Evolutionary conservation across 35 echinoderm and acorn worm genomes (phyloP).

Genomic region (Anneissia japonica): DNA sequence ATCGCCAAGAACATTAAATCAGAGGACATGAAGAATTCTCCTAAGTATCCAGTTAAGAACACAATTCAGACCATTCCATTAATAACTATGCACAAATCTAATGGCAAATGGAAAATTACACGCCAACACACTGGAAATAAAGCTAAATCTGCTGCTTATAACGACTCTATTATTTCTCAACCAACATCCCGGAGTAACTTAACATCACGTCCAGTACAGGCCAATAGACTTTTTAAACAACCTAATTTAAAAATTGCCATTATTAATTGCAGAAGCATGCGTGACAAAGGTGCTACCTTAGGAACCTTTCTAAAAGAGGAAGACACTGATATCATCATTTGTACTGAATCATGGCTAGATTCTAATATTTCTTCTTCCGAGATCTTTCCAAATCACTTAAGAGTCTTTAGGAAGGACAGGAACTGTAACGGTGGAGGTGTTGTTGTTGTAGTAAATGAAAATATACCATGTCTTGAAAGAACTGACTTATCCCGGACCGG

Average conservation of each 20-base stretch:
- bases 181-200: too few species aligned
- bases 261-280: slow-evolving; percentile 18
- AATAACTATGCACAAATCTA: too few species aligned
- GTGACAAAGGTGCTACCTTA: neutral
- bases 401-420: slow-evolving; percentile 17
- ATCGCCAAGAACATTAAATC: too few species aligned
- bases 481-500: neutral
- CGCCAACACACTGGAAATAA: too few species aligned
- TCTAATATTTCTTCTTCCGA: slow-evolving; percentile 7
- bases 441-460: slow-evolving; percentile 5
- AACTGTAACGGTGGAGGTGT: slow-evolving; percentile 4
- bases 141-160: too few species aligned
- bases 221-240: slow-evolving; percentile 17
- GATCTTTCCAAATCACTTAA: slow-evolving; percentile 9
- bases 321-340: slow-evolving; percentile 26
- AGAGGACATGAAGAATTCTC: too few species aligned
- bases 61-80: too few species aligned
- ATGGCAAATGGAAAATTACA: too few species aligned
- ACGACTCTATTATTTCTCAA: too few species aligned
- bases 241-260: neutral
- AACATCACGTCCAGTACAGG: too few species aligned
- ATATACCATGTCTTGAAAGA: neutral
- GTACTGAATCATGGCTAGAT: slow-evolving; percentile 18
- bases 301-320: neutral
- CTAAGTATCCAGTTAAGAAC: too few species aligned